Conservation (phyloP, 2,797 vertebrate genomes). For the Scolopax rusticola region DNA sequence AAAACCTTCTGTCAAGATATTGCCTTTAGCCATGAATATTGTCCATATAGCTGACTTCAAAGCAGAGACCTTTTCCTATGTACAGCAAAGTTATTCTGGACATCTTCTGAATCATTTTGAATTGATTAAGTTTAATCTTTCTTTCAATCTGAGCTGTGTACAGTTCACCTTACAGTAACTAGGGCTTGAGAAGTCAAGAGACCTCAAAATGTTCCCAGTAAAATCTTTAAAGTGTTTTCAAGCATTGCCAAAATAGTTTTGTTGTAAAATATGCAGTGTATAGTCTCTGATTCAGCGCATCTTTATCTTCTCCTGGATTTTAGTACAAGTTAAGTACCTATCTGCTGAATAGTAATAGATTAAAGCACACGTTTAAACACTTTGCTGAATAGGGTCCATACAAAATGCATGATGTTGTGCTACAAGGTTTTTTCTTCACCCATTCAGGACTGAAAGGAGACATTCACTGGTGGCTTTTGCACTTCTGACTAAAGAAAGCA, state of each 20-base stretch:
- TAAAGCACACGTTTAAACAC: neutral
- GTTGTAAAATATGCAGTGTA: neutral
- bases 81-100: neutral
- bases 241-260: constrained; percentile 3
- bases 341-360: constrained; percentile 20
- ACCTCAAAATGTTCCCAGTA: neutral
- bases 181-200: neutral
- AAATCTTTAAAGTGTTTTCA: neutral
- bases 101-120: neutral
- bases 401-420: neutral
- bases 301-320: constrained; percentile 7
- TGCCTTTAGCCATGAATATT: neutral
- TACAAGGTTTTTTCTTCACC: neutral
- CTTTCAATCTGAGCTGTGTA: neutral
- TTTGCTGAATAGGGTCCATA: neutral
- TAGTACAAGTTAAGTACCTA: constrained; percentile 8
- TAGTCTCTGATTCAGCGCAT: neutral
- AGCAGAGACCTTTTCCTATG: neutral
- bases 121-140: constrained; percentile 1
- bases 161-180: neutral
- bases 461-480: neutral
- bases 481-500: neutral
- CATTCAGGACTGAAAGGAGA: constrained; percentile 5
- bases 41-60: neutral
- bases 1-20: neutral